Percentiles rank a stretch among this genome's conserved stretches.
These are phyloP conservation scores for Phlogophora meticulosa DNA, from an alignment of 2,888 invertebrate genomes.

Conservation along the genomic window DNA sequence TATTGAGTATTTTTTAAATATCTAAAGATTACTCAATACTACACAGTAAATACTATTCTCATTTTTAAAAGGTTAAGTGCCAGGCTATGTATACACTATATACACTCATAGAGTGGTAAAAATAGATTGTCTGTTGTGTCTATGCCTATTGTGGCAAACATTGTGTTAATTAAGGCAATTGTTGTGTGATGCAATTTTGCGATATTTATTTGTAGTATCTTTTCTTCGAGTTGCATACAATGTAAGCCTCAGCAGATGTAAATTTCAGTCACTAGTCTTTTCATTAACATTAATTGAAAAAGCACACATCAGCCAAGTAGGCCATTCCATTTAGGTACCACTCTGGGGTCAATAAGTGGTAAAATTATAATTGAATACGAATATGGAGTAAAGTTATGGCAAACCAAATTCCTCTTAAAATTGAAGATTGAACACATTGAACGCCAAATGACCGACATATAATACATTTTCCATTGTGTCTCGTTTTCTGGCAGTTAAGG, in stretches of 20 bases:
- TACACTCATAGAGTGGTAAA: too few relatives aligned
- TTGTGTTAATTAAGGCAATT: not conserved
- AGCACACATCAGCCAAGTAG: not conserved
- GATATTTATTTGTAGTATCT: not conserved
- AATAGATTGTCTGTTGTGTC: too few relatives aligned
- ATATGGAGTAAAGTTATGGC: too few relatives aligned
- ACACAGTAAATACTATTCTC: not conserved
- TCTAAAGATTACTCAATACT: not conserved
- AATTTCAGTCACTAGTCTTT: not conserved
- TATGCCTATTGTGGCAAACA: too few relatives aligned
- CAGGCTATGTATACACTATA: too few relatives aligned
- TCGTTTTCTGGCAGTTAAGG: too few relatives aligned
- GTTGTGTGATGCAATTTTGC: accelerated
- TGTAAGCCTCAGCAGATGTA: not conserved
- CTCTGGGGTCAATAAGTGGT: not conserved
- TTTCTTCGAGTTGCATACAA: not conserved
- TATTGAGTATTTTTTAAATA: constrained; percentile 2
- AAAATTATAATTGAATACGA: not conserved
- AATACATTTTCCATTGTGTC: too few relatives aligned
- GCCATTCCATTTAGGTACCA: not conserved
- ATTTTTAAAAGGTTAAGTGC: too few relatives aligned
- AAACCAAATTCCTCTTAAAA: too few relatives aligned
- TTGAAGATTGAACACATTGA: too few relatives aligned
- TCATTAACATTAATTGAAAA: not conserved
- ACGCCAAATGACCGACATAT: too few relatives aligned